A percentile compares a stretch with the other conserved stretches of the same genome.
phyloP scores from a whole-genome alignment of 1,140 invertebrate species.

The Drosophila melanogaster region DNA sequence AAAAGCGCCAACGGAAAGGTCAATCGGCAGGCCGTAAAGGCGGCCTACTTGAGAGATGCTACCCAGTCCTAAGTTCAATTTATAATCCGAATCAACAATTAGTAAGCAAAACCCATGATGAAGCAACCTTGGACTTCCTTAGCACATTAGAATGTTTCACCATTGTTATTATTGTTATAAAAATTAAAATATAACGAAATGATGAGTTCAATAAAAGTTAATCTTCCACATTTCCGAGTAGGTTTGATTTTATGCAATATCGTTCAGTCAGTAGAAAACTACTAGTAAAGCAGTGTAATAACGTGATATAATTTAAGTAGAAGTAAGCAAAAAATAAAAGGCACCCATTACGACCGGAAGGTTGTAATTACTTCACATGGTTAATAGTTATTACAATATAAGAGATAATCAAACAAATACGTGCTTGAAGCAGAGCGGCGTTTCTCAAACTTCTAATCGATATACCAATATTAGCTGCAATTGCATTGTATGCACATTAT shows the following conservation, averaged over 20 bases:
- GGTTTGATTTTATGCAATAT: not conserved
- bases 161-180: too few species aligned
- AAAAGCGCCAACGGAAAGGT: constrained; percentile 55
- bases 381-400: too few species aligned
- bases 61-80: constrained; percentile 1
- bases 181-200: too few species aligned
- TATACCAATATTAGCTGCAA: constrained; percentile 4
- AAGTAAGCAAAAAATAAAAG: not conserved
- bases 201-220: too few species aligned
- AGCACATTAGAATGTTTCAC: not conserved
- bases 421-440: too few species aligned
- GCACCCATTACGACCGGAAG: too few species aligned
- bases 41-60: constrained; percentile 34
- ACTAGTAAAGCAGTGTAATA: not conserved
- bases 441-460: constrained; percentile 1
- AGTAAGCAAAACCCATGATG: not conserved
- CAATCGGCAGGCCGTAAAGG: constrained; percentile 58
- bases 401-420: too few species aligned
- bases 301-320: not conserved
- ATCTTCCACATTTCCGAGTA: not conserved
- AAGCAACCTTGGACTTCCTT: not conserved
- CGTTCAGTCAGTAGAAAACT: too few species aligned
- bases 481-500: not conserved
- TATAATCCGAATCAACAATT: constrained; percentile 7
- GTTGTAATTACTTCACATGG: too few species aligned